Percentiles rank a stretch among this genome's conserved stretches.
Conservation (phyloP, 2,888 invertebrate species). For the Campoplex nolae region DNA sequence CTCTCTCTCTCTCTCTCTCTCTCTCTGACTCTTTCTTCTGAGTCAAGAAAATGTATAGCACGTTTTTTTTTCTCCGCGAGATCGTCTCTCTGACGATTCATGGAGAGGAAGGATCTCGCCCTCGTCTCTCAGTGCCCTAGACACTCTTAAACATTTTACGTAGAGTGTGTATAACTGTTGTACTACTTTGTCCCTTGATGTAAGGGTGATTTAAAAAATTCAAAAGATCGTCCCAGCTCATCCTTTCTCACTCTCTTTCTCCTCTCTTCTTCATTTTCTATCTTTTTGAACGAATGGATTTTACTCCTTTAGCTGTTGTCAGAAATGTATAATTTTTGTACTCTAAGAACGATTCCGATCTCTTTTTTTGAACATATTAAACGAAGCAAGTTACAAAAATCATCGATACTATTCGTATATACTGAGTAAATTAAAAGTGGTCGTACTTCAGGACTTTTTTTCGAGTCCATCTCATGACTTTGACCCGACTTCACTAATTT, state of each 20-base stretch:
- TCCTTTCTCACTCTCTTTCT: conserved; percentile 34
- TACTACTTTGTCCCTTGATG: conserved; percentile 62
- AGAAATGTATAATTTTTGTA: background rate
- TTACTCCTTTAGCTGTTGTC: background rate
- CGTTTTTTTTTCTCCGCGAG: conserved; percentile 23
- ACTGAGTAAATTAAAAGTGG: too few relatives aligned
- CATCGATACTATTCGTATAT: too few relatives aligned
- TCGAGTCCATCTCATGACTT: too few relatives aligned
- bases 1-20: background rate
- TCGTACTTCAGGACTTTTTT: too few relatives aligned
- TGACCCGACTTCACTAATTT: too few relatives aligned
- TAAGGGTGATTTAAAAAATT: conserved; percentile 73
- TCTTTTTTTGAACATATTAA: background rate
- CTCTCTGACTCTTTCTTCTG: background rate
- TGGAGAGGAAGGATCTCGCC: conserved; percentile 26
- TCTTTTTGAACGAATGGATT: background rate
- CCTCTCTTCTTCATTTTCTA: background rate
- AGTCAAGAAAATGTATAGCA: conserved; percentile 49
- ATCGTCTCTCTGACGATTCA: conserved; percentile 31
- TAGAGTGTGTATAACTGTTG: conserved; percentile 64
- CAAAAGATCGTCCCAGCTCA: conserved; percentile 66
- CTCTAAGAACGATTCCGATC: background rate
- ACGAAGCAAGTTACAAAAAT: too few relatives aligned
- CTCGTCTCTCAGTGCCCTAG: conserved; percentile 18
- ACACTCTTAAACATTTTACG: conserved; percentile 27